phyloP scores from a whole-genome alignment of 2,888 invertebrate species.

The Iselma pallidipennis region DNA sequence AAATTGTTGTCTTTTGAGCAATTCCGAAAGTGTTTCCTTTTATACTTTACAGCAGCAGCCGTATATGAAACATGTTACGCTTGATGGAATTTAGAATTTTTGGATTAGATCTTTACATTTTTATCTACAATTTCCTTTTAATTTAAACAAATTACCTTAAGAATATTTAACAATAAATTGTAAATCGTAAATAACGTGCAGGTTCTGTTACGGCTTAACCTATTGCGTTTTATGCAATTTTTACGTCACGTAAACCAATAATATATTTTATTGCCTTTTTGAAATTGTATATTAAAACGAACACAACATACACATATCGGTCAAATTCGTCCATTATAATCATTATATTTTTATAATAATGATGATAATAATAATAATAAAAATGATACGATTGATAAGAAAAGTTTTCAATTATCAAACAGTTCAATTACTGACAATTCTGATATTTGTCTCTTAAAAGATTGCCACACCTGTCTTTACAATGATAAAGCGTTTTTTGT shows the following conservation, averaged over 20 bases:
- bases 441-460: not conserved
- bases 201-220: not conserved
- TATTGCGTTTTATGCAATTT: not conserved
- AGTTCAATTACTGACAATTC: no score
- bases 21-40: not conserved
- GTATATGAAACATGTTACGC: not conserved
- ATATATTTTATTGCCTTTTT: not conserved
- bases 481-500: not conserved
- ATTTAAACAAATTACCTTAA: no score
- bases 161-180: no score
- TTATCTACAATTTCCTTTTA: no score
- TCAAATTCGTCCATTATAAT: not conserved
- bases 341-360: not conserved
- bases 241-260: not conserved
- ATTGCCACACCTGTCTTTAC: not conserved
- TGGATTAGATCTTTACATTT: no score
- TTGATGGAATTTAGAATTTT: not conserved
- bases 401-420: no score
- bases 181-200: no score
- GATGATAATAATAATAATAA: not conserved
- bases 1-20: constrained; percentile 15
- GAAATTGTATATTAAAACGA: not conserved
- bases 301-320: not conserved
- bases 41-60: not conserved
- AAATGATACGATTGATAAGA: no score